Conservation (phyloP, 2,113 vertebrate genomes). For the Brachirus orientalis region DNA sequence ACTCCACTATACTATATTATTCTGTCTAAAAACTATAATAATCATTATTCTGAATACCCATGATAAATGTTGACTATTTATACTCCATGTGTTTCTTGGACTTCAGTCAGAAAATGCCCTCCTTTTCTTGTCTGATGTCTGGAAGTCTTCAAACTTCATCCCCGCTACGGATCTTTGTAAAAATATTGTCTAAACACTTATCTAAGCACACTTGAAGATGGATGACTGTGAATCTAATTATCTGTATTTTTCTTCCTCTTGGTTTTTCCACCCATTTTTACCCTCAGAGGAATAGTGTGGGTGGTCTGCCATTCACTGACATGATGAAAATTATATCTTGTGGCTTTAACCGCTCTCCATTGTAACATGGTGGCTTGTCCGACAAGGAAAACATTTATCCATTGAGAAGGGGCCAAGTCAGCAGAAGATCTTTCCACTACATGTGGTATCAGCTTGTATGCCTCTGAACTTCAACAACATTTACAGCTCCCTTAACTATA, state of each 20-base stretch:
- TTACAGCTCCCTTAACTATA: background rate
- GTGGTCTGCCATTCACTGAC: conserved; percentile 69
- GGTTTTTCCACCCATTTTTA: conserved; percentile 47
- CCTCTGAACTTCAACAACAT: background rate
- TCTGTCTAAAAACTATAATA: conserved; percentile 31
- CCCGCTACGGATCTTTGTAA: conserved; percentile 22
- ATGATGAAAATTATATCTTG: conserved; percentile 78
- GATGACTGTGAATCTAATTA: conserved; percentile 57
- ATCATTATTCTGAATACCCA: background rate
- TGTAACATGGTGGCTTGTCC: conserved; percentile 51
- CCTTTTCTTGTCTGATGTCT: conserved; percentile 33
- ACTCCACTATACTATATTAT: conserved; percentile 14
- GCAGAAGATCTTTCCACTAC: conserved; percentile 65
- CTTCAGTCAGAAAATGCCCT: background rate
- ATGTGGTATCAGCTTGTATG: conserved; percentile 33
- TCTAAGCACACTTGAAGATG: conserved; percentile 62
- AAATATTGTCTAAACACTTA: conserved; percentile 62
- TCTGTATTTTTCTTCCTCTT: conserved; percentile 54
- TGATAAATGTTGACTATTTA: conserved; percentile 32
- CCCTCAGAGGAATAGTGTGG: conserved; percentile 53
- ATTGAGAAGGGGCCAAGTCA: conserved; percentile 62
- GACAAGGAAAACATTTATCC: conserved; percentile 54
- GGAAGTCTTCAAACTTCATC: conserved; percentile 28
- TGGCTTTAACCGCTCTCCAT: conserved; percentile 58
- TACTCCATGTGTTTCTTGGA: conserved; percentile 26